Evolutionary conservation across 2,888 invertebrate genomes (phyloP).

Genomic region (Trissoscelio sp.): DNA sequence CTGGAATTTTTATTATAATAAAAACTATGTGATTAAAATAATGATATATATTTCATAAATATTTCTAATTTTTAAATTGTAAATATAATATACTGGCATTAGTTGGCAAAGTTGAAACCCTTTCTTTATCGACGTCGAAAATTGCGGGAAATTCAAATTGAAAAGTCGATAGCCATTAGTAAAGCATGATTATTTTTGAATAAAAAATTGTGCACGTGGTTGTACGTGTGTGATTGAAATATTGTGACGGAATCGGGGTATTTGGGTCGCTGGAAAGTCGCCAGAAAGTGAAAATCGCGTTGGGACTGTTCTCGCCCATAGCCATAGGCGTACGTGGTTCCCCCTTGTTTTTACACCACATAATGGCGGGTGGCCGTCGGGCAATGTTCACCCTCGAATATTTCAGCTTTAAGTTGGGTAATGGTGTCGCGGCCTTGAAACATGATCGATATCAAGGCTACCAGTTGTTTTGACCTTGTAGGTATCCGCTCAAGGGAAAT

Average conservation of each 20-base stretch:
- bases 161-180: no score
- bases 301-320: conserved; percentile 68
- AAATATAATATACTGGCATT: no score
- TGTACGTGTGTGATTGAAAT: conserved; percentile 6
- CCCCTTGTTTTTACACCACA: conserved; percentile 69
- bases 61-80: no score
- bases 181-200: conserved; percentile 8
- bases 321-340: conserved; percentile 52
- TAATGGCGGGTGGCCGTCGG: conserved; percentile 67
- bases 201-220: neutral
- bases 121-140: no score
- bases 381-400: conserved; percentile 55
- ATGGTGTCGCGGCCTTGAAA: conserved; percentile 63
- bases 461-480: conserved; percentile 61
- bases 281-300: conserved; percentile 78
- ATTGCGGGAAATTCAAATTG: no score
- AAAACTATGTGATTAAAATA: no score
- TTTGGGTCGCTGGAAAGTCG: conserved; percentile 75
- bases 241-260: conserved; percentile 72
- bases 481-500: conserved; percentile 56
- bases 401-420: conserved; percentile 63
- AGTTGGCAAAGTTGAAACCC: no score
- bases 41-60: no score
- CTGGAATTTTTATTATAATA: no score
- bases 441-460: conserved; percentile 66